These are phyloP conservation scores for Merluccius polli DNA, from an alignment of 2,797 vertebrate species.

Conservation along the genomic window DNA sequence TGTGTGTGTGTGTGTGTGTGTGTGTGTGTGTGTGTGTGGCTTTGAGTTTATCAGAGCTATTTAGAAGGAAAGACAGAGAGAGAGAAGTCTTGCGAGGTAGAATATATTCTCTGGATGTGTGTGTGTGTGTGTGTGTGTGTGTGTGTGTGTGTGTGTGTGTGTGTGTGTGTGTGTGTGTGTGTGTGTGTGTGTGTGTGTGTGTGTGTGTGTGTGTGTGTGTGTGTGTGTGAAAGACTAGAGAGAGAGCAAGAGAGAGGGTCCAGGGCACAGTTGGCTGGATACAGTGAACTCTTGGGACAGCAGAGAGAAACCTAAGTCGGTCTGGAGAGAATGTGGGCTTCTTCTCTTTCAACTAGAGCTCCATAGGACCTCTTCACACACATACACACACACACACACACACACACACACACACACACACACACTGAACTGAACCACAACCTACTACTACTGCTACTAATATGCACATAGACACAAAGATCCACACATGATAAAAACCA, in stretches of 20 bases:
- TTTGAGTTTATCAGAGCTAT: no score
- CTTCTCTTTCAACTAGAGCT: no score
- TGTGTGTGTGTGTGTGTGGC: no score
- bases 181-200: no score
- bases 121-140: no score
- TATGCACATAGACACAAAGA: conserved; percentile 6
- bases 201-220: no score
- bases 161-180: no score
- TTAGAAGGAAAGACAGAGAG: conserved; percentile 53
- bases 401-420: conserved; percentile 12
- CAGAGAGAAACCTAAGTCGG: conserved; percentile 54
- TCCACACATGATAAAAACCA: neutral
- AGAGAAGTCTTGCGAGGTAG: conserved; percentile 59
- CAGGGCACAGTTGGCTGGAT: no score
- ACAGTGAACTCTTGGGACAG: conserved; percentile 16
- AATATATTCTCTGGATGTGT: conserved; percentile 3
- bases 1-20: no score
- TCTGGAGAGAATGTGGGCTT: no score
- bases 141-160: no score
- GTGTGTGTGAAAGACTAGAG: no score
- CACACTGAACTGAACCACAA: conserved; percentile 9
- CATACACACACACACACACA: conserved; percentile 19
- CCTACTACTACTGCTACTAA: neutral
- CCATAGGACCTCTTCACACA: conserved; percentile 19
- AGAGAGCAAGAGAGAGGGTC: neutral